Evolutionary conservation across 2,888 invertebrate species (phyloP).

Genomic region (Nomada hirtipes): DNA sequence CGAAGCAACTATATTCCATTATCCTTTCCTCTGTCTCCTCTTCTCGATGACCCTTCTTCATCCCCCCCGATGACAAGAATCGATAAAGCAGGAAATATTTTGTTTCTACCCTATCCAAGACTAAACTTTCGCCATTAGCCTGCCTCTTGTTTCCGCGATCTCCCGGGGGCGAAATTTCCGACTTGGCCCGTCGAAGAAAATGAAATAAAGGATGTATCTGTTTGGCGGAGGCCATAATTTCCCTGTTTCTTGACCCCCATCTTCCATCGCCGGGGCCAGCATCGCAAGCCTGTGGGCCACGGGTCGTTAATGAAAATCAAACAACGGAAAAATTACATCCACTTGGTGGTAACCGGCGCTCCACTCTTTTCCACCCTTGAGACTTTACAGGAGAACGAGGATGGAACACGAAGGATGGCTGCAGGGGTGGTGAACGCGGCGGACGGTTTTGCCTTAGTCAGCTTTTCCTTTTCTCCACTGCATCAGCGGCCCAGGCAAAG

Average conservation of each 20-base stretch:
- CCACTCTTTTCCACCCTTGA: slow-evolving; percentile 76
- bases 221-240: slow-evolving; percentile 74
- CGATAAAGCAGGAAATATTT: slow-evolving; percentile 67
- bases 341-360: slow-evolving; percentile 77
- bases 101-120: slow-evolving; percentile 39
- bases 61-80: slow-evolving; percentile 46
- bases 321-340: slow-evolving; percentile 83
- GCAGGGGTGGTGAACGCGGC: slow-evolving; percentile 64
- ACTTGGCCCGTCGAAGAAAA: slow-evolving; percentile 61
- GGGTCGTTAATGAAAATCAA: slow-evolving; percentile 84
- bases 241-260: slow-evolving; percentile 72
- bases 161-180: slow-evolving; percentile 40
- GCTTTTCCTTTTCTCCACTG: slow-evolving; percentile 77
- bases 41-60: slow-evolving; percentile 1
- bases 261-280: slow-evolving; percentile 46
- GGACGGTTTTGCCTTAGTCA: slow-evolving; percentile 78
- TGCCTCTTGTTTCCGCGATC: slow-evolving; percentile 3
- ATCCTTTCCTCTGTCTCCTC: slow-evolving; percentile 14
- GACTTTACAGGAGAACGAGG: slow-evolving; percentile 69
- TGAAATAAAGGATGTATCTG: slow-evolving; percentile 74
- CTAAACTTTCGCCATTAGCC: slow-evolving; percentile 61
- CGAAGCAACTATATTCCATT: slow-evolving; percentile 43
- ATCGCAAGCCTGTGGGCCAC: slow-evolving; percentile 75
- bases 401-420: neutral
- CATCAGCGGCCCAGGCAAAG: slow-evolving; percentile 71